Base-by-base conservation (phyloP, 2,888 invertebrate species). In the Isotomurus palustris region DNA sequence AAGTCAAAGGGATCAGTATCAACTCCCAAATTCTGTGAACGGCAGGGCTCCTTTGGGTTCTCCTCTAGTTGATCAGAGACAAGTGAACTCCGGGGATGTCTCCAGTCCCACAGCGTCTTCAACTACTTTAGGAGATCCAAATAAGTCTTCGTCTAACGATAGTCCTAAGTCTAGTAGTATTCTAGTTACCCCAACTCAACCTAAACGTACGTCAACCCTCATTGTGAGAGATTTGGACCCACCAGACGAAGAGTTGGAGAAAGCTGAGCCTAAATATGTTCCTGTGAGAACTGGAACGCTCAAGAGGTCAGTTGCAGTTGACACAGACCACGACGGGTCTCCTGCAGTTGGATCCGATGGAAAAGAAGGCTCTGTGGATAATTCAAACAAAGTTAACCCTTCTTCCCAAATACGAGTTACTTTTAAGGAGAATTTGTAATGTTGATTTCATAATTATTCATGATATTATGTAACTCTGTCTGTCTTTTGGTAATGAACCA, bases 191-290 rank as follows among this genome's bases (percentile, higher is more conserved):
- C 43, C 43, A 8, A 21, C 21, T 10, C 29, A 41, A 1, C 52
- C 45, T 14, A 62, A 59, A 28, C 40, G 62, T 10, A 56, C 53
- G 2, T 62, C 62, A 10, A 53, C 58, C 8, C 32, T 69, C 1
- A 67, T 69, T 49, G 64, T 69, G 0, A 45, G 66, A 12, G 69
- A 69, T 43, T 57, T 67, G 28, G 69, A 69, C 38, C 62, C 67
- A 28, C 49, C 58, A n/a, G 66, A 69, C 27, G 50, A 29, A 14
- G 63, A 62, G 12, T 48, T 66, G 5, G 62, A 66, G 28, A 60
- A 53, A 24, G 17, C 48, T 29, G 62, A 56, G 14, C 61, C 64
- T 8, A 55, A 56, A 25, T 54, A 60, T 36, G 66, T 69, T 10
- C 64, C 67, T 14, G 65, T 67, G 10, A 66, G 62, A 52, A 67